Conservation (phyloP, 2,113 vertebrate genomes). For the Dolichotis patagonum region DNA sequence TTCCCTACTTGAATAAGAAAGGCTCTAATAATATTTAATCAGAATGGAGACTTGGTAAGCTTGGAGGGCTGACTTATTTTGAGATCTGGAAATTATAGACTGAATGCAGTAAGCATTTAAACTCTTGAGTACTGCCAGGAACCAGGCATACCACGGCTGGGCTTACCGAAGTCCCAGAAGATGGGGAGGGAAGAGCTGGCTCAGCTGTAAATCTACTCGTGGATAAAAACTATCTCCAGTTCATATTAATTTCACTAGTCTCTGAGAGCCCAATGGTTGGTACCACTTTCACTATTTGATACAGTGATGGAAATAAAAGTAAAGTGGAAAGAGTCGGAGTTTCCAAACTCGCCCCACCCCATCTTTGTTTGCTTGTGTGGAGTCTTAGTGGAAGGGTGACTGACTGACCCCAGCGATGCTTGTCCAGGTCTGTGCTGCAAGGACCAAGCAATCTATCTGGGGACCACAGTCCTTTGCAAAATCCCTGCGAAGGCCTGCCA, state of each 20-base stretch:
- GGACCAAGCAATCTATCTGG: neutral
- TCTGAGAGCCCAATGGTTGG: neutral
- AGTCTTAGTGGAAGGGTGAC: neutral
- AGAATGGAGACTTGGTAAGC: neutral
- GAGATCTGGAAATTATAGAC: constrained; percentile 38
- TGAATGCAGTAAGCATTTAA: neutral
- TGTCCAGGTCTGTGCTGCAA: neutral
- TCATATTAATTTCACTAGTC: neutral
- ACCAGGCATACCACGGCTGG: neutral
- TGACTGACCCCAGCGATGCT: too few species aligned
- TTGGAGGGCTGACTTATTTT: neutral
- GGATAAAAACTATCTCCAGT: neutral
- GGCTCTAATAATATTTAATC: neutral
- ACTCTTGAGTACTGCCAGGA: neutral
- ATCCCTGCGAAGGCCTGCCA: neutral
- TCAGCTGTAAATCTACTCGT: neutral
- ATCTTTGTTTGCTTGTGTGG: neutral
- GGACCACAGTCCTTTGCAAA: neutral
- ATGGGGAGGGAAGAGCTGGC: neutral
- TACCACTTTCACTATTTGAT: neutral
- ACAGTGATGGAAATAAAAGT: neutral
- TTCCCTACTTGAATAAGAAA: constrained; percentile 37
- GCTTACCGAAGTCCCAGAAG: neutral
- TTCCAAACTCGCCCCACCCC: neutral
- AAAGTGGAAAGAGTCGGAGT: neutral